Conservation (phyloP, 2,888 invertebrate species). For the Dolomedes plantarius region DNA sequence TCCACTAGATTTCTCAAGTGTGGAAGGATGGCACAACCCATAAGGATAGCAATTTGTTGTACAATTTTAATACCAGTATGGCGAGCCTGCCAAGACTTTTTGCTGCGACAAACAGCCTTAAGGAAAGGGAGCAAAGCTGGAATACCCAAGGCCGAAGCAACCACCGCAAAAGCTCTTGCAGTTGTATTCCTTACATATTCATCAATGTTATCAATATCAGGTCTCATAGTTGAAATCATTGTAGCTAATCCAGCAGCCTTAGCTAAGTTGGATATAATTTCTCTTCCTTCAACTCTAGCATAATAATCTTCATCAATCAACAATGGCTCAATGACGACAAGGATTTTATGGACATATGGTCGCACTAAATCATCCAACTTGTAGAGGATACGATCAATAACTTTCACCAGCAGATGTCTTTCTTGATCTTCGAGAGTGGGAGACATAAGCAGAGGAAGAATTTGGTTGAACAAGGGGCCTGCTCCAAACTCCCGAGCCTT, state of each 20-base stretch:
- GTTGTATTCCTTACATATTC: slow-evolving; percentile 99
- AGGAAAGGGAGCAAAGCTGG: slow-evolving; percentile 97
- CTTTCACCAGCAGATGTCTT: slow-evolving; percentile 97
- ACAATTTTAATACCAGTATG: slow-evolving; percentile 99
- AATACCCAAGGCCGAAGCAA: slow-evolving; percentile 98
- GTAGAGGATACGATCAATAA: slow-evolving; percentile 98
- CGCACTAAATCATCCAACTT: slow-evolving; percentile 98
- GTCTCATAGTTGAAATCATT: slow-evolving; percentile 99
- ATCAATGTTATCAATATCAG: slow-evolving; percentile 99
- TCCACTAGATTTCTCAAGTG: slow-evolving; percentile 98
- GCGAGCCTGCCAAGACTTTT: slow-evolving; percentile 99
- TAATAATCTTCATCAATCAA: slow-evolving; percentile 99
- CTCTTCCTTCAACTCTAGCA: slow-evolving; percentile 98
- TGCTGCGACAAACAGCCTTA: slow-evolving; percentile 98
- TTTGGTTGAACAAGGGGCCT: slow-evolving; percentile 99
- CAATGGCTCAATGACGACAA: slow-evolving; percentile 98
- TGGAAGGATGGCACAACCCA: slow-evolving; percentile 99
- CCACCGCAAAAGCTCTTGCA: slow-evolving; percentile 99
- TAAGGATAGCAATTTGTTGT: slow-evolving; percentile 99
- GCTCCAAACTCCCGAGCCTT: slow-evolving; percentile 99
- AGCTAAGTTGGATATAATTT: slow-evolving; percentile 98
- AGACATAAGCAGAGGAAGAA: slow-evolving; percentile 98
- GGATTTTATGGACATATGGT: slow-evolving; percentile 99
- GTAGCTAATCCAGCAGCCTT: slow-evolving; percentile 99
- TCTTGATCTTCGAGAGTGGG: slow-evolving; percentile 99